A percentile compares a stretch with the other conserved stretches of the same genome.
Evolutionary conservation across 2,888 invertebrate species (phyloP).

Genomic region (Hartigia nigra): DNA sequence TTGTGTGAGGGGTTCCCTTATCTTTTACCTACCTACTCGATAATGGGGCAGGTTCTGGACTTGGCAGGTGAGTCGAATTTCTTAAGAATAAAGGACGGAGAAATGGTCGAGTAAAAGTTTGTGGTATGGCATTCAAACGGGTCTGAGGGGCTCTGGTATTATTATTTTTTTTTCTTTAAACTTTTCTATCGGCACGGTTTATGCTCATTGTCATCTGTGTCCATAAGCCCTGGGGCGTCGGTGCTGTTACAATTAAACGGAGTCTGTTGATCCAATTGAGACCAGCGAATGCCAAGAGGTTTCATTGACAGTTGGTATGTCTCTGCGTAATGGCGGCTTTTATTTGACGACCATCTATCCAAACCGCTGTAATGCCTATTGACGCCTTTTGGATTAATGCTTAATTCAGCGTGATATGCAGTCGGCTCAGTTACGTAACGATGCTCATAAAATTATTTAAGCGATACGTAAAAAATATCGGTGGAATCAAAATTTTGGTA

Average conservation of each 20-base stretch:
- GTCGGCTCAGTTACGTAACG: not conserved
- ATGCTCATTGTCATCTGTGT: not conserved
- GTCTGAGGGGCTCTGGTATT: not conserved
- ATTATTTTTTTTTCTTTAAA: not conserved
- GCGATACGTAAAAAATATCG: not conserved
- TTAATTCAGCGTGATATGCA: not conserved
- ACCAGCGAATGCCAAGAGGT: not conserved
- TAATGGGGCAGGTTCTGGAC: not conserved
- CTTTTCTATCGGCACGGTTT: too few relatives aligned
- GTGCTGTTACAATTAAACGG: conserved; percentile 1
- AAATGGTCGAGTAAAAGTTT: not conserved
- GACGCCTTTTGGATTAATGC: not conserved
- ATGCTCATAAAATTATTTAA: not conserved
- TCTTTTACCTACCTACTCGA: not conserved
- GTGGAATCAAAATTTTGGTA: not conserved
- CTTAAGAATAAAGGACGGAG: not conserved
- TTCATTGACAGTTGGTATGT: not conserved
- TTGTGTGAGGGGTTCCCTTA: not conserved
- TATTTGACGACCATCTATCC: not conserved
- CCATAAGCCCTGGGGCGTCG: not conserved
- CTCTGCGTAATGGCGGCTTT: not conserved
- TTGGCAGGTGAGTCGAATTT: not conserved
- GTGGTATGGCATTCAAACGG: not conserved
- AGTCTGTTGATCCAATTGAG: conserved; percentile 14
- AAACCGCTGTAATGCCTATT: not conserved